These are phyloP conservation scores for Amia ocellicauda DNA, from an alignment of 2,113 vertebrate genomes.

Conservation along the genomic window DNA sequence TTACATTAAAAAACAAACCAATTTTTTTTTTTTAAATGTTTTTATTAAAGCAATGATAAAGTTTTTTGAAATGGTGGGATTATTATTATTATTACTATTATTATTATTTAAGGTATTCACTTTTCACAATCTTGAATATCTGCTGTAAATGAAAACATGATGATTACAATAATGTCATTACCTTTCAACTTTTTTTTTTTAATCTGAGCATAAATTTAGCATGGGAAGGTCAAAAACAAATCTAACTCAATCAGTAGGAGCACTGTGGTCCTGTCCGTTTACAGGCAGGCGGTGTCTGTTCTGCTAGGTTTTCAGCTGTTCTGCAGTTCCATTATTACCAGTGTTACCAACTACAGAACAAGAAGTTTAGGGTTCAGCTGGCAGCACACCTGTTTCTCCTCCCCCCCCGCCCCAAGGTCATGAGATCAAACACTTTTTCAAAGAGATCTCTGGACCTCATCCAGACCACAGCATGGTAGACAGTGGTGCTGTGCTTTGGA, in stretches of 20 bases:
- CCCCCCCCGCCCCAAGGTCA: slow-evolving; percentile 20
- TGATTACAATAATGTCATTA: no score
- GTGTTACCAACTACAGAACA: neutral
- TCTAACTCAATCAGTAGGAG: neutral
- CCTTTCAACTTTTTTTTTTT: no score
- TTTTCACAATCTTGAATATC: no score
- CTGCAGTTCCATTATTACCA: slow-evolving; percentile 1
- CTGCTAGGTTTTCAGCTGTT: slow-evolving; percentile 7
- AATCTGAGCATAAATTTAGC: no score
- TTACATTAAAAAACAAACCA: no score
- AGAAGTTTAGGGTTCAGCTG: slow-evolving; percentile 20
- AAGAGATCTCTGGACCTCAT: slow-evolving; percentile 13
- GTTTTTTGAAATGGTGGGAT: no score
- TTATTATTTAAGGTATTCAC: no score
- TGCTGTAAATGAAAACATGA: no score
- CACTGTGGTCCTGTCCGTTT: neutral
- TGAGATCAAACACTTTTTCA: slow-evolving; percentile 22
- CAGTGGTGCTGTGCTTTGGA: neutral
- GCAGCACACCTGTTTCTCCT: slow-evolving; percentile 7
- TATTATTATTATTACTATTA: no score
- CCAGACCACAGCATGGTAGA: slow-evolving; percentile 13
- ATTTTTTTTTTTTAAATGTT: no score
- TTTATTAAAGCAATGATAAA: no score
- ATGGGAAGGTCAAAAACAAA: no score
- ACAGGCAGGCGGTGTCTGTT: slow-evolving; percentile 1